A percentile compares a stretch with the other conserved stretches of the same genome.
These are phyloP conservation scores for Syndactyla subalaris DNA, from an alignment of 2,797 vertebrate species.

Conservation along the genomic window DNA sequence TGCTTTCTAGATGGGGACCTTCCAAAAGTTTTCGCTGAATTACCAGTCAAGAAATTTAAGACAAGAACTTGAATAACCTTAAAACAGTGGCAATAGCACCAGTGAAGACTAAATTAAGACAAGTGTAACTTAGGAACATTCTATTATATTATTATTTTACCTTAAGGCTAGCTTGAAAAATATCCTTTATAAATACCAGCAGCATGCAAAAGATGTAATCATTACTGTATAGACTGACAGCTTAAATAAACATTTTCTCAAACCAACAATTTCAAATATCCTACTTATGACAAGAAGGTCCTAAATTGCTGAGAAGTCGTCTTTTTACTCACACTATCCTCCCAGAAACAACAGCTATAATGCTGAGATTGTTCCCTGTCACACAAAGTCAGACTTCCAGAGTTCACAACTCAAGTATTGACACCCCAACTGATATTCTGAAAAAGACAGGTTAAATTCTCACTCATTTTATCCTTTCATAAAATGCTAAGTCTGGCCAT, in stretches of 20 bases:
- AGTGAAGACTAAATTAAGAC: background rate
- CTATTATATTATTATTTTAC: background rate
- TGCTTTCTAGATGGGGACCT: slow-evolving; percentile 83
- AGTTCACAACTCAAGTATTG: background rate
- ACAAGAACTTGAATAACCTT: background rate
- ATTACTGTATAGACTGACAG: background rate
- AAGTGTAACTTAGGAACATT: background rate
- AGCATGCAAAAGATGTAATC: background rate
- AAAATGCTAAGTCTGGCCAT: background rate
- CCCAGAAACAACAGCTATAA: background rate
- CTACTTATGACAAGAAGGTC: background rate
- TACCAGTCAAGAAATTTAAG: slow-evolving; percentile 76
- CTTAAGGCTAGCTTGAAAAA: background rate
- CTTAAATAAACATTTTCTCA: background rate
- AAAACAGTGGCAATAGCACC: background rate
- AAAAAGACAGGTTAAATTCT: background rate
- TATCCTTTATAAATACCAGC: background rate
- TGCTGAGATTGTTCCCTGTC: background rate
- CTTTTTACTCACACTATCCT: background rate
- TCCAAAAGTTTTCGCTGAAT: slow-evolving; percentile 85
- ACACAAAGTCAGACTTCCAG: background rate
- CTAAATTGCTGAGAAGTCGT: background rate
- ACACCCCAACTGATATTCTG: background rate
- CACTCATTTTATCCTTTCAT: background rate
- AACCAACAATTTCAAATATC: background rate